Percentiles rank a stretch among this genome's conserved stretches.
Evolutionary conservation across 1,140 invertebrate genomes (phyloP).

Genomic region (Halyomorpha halys): DNA sequence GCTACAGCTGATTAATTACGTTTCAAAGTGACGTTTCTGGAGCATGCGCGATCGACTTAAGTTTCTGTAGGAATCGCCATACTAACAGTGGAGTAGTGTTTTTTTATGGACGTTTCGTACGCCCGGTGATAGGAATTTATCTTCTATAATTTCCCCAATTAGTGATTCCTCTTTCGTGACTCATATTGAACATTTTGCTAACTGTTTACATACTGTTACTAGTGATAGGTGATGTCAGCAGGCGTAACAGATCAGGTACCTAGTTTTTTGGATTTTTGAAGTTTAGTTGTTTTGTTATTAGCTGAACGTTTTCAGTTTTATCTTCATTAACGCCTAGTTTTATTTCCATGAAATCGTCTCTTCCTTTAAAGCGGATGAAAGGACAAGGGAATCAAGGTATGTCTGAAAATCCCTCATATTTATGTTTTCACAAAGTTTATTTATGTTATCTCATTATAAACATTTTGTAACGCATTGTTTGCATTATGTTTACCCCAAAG

Average conservation of each 20-base stretch:
- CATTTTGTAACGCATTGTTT: not conserved
- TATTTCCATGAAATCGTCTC: conserved; percentile 13
- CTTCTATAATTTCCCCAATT: not conserved
- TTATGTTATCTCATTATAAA: not conserved
- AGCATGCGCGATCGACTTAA: conserved; percentile 2
- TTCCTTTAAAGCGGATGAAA: conserved; percentile 68
- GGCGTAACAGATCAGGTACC: conserved; percentile 39
- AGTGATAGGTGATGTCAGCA: conserved; percentile 37
- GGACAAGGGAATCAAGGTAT: conserved; percentile 73
- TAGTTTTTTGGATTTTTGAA: conserved; percentile 22
- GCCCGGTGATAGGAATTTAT: conserved; percentile 24
- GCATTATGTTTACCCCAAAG: no score
- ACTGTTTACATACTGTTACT: conserved; percentile 15
- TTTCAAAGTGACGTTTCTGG: conserved; percentile 1
- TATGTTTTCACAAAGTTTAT: not conserved
- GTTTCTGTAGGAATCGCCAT: conserved; percentile 12
- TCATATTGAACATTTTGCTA: not conserved
- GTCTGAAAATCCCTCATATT: conserved; percentile 17
- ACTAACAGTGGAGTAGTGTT: conserved; percentile 14
- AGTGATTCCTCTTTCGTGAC: not conserved
- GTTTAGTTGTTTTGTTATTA: conserved; percentile 21
- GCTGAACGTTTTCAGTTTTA: conserved; percentile 2
- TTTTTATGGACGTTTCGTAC: conserved; percentile 23
- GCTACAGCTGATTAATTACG: not conserved
- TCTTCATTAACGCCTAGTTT: not conserved